phyloP scores from a whole-genome alignment of 2,113 vertebrate genomes.

The Xenopus laevis region DNA sequence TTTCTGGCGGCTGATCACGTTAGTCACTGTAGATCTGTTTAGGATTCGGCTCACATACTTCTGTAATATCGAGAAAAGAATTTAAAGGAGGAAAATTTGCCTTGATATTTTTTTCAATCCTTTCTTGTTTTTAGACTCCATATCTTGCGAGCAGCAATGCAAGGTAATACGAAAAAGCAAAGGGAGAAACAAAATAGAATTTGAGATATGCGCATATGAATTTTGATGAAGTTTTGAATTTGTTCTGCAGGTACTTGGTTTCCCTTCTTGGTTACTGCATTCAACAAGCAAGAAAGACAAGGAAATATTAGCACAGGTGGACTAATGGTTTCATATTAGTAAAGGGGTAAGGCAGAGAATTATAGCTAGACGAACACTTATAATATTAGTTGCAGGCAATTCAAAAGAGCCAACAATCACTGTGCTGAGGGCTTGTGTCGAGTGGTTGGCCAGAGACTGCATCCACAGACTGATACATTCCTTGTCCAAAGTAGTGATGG shows the following conservation, averaged over 20 bases:
- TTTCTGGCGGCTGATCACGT: conserved; percentile 33
- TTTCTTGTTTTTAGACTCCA: conserved; percentile 18
- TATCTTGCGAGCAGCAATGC: background rate
- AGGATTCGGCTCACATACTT: conserved; percentile 29
- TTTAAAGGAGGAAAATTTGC: conserved; percentile 36
- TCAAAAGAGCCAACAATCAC: no score
- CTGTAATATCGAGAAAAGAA: conserved; percentile 42
- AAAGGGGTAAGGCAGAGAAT: no score
- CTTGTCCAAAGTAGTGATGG: no score
- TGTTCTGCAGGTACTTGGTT: background rate
- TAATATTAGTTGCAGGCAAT: no score
- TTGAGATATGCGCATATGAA: background rate
- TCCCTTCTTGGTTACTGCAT: background rate
- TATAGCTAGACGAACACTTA: no score
- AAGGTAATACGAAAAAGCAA: background rate
- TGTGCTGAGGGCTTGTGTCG: no score
- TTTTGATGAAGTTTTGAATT: background rate
- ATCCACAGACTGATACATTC: no score
- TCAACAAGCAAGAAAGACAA: background rate
- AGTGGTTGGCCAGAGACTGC: no score
- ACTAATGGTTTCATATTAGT: no score
- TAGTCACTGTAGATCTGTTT: conserved; percentile 37
- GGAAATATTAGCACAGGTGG: no score
- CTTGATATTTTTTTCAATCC: conserved; percentile 8
- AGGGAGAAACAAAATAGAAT: background rate